Conservation (phyloP, 2,797 vertebrate species). For the Phataginus tricuspis region DNA sequence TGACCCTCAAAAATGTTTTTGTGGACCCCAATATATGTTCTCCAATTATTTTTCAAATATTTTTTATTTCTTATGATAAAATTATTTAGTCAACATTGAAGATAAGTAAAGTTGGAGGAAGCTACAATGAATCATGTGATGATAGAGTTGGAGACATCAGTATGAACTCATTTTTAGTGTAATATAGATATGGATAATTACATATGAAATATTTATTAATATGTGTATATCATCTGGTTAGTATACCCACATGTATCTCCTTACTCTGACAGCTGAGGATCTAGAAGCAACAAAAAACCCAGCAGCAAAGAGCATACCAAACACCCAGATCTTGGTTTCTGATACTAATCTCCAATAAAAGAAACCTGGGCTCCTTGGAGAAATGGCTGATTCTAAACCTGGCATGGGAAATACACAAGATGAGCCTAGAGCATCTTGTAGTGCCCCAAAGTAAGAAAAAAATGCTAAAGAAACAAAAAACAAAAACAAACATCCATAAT, state of each 20-base stretch:
- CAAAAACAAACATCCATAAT: background rate
- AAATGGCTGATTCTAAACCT: background rate
- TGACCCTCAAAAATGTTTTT: slow-evolving; percentile 4
- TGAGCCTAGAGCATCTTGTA: background rate
- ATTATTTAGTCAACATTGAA: background rate
- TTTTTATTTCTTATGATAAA: background rate
- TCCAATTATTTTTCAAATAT: background rate
- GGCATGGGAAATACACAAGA: background rate
- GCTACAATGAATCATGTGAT: background rate
- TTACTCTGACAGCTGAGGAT: background rate
- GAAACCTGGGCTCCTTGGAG: background rate
- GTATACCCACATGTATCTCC: background rate
- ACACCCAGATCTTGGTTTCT: background rate
- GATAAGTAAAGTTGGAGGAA: background rate
- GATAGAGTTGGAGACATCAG: background rate
- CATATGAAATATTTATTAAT: background rate
- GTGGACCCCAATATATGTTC: background rate
- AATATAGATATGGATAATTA: background rate
- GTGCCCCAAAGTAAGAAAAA: background rate
- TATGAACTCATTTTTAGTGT: background rate
- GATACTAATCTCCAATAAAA: background rate
- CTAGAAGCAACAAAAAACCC: background rate
- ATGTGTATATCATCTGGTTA: background rate
- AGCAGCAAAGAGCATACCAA: background rate
- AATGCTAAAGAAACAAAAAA: background rate